A percentile compares a stretch with the other conserved stretches of the same genome.
Conservation (phyloP, 2,797 vertebrate species). For the Aratinga solstitialis region DNA sequence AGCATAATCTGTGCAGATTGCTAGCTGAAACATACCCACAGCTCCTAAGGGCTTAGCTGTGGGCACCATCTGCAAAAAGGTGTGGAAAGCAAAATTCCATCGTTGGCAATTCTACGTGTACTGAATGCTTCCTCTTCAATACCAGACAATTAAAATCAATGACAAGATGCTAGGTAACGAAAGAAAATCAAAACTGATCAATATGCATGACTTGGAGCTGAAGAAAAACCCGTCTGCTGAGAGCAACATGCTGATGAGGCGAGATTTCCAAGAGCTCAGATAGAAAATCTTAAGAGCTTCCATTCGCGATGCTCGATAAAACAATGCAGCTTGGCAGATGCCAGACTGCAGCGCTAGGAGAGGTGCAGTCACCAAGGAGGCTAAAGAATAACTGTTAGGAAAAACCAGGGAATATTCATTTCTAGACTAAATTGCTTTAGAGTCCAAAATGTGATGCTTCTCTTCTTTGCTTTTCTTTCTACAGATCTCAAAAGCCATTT, state of each 20-base stretch:
- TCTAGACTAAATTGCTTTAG: neutral
- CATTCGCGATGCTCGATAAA: neutral
- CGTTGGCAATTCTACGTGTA: neutral
- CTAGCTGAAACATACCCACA: neutral
- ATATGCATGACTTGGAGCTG: constrained; percentile 54
- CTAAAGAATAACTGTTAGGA: neutral
- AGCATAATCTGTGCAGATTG: neutral
- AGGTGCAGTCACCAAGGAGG: constrained; percentile 1
- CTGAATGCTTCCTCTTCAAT: neutral
- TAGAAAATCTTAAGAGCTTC: constrained; percentile 25
- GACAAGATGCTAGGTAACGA: constrained; percentile 40
- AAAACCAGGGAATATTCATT: neutral
- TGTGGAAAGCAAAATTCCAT: neutral
- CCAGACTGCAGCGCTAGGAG: neutral
- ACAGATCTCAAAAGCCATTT: neutral
- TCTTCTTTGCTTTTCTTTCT: neutral
- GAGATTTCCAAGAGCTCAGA: neutral
- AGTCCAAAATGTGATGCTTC: neutral
- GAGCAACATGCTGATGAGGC: constrained; percentile 56
- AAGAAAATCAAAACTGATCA: constrained; percentile 45
- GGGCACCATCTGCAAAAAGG: neutral
- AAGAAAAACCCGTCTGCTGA: neutral
- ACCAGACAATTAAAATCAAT: constrained; percentile 39
- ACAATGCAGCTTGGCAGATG: neutral
- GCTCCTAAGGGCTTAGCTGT: neutral